Evolutionary conservation across 1,140 invertebrate species (phyloP), one percentile per base, ranked within the genome.

Genomic region (Drosophila willistoni): DNA sequence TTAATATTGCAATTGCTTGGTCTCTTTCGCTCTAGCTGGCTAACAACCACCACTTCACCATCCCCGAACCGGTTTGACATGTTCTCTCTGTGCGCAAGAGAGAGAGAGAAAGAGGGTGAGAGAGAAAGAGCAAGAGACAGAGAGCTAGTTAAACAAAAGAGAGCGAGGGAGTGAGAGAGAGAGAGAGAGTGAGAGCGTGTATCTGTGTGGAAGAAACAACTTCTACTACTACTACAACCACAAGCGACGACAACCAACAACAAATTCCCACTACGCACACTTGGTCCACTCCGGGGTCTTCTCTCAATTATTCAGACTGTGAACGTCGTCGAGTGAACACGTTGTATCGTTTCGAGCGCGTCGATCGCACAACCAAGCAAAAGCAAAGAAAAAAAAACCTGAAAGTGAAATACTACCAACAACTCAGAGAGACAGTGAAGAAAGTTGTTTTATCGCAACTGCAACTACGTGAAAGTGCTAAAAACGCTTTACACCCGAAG

Each of bases 271-370:
- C 64, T 64, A 67, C 76, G 67, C 75, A 85, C 74, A 91, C 90
- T 91, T 91, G 83, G 90, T 90, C 78, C 62, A 57, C 55, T 12
- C 71, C 54, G 39, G 70, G 34, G 78, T 73, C 55, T 62, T 82
- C 84, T 85, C 79, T 68, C 67, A 73, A 76, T 90, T 81, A 91
- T 91, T 91, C 90, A 79, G 79, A 82, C 83, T 77, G 71, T 78
- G 90, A 89, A 79, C 90, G 90, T 90, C 90, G 86, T 90, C 81
- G 86, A 91, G 90, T 90, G 73, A 90, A 91, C 86, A 91, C 85
- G 77, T 89, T 67, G 51, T 70, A 29, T 51, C 67, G 33, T 39
- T 36, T 60, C 70, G 65, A 71, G 70, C 86, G 81, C 84, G 81
- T 89, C 80, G 74, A 87, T 80, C 79, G 80, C 76, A 66, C 22